Base-by-base conservation (phyloP, 2,888 invertebrate species). In the Frankliniella fusca region DNA sequence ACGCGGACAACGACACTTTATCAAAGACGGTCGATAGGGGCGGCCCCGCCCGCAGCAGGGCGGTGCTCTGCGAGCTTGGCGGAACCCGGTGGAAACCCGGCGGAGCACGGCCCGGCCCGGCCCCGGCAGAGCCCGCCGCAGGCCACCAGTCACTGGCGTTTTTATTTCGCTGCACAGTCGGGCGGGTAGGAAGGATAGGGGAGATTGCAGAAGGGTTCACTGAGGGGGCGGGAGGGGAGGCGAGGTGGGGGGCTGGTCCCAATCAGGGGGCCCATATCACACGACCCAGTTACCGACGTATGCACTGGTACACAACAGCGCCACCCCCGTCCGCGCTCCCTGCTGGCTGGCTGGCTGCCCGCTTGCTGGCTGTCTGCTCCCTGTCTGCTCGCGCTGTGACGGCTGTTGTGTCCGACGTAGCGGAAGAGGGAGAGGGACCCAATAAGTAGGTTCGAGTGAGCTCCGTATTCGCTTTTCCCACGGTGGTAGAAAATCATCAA, bases 161-260 rank as follows among this genome's bases (percentile, higher is more conserved):
- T 76, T 76, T 76, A 76, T 76, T 76, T 76, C 70, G 70, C 70
- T 27, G 54, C n/a, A 20, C n/a, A 23, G n/a, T 5, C 70, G 27
- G 23, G 9, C 27, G 23, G 12, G 70, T 27, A 9, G 70, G 12
- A 27, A 12, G 54, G 54, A 23, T n/a, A 23, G 70, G 70, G 23
- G 70, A 23, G 70, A 23, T 38, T 38, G 38, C 38, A 38, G 5
- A 38, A 38, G 38, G 38, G 38, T 38, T 38, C 2, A 2, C 3
- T 2, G 3, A 38, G 38, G 38, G 38, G 23, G 70, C 23, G 23
- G 23, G 5, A n/a, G 65, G n/a, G 65, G 65, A n/a, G n/a, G n/a
- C 65, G n/a, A 23, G 65, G 70, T n/a, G 70, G 27, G 27, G 70
- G 70, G 15, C 15, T 5, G 54, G 20, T 15, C 54, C 20, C 54